Evolutionary conservation across 2,797 vertebrate genomes (phyloP).

Genomic region (Lepus townsendii): DNA sequence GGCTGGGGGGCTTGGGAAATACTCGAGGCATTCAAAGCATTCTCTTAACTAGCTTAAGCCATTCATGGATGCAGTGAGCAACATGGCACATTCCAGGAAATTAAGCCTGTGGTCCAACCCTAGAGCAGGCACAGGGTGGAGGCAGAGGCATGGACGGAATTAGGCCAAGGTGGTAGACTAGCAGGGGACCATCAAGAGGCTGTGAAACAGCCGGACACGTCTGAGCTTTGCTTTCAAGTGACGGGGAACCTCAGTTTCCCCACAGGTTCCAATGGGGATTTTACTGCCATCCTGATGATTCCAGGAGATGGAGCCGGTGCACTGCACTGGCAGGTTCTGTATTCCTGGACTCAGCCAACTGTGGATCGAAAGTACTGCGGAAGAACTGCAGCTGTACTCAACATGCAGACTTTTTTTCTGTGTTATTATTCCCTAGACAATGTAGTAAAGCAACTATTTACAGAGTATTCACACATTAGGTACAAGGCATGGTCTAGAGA

Average conservation of each 20-base stretch:
- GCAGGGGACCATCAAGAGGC: background rate
- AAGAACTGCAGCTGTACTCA: background rate
- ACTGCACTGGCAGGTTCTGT: background rate
- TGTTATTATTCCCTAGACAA: slow-evolving; percentile 8
- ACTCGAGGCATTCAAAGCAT: background rate
- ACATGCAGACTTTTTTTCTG: background rate
- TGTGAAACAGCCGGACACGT: background rate
- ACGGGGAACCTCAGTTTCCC: background rate
- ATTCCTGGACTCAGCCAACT: background rate
- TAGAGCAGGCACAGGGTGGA: background rate
- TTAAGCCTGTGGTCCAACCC: background rate
- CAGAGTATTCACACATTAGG: background rate
- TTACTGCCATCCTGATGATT: background rate
- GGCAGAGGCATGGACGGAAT: background rate
- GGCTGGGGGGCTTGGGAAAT: background rate
- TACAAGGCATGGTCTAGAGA: background rate
- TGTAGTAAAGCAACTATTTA: background rate
- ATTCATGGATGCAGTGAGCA: background rate
- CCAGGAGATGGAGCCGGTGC: background rate
- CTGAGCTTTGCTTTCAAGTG: background rate
- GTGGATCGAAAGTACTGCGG: background rate
- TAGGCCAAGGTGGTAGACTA: background rate
- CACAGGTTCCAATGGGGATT: background rate
- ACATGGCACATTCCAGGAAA: background rate
- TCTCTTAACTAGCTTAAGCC: background rate